Conservation (phyloP, 2,113 vertebrate species). For the Chloropsis cyanopogon region DNA sequence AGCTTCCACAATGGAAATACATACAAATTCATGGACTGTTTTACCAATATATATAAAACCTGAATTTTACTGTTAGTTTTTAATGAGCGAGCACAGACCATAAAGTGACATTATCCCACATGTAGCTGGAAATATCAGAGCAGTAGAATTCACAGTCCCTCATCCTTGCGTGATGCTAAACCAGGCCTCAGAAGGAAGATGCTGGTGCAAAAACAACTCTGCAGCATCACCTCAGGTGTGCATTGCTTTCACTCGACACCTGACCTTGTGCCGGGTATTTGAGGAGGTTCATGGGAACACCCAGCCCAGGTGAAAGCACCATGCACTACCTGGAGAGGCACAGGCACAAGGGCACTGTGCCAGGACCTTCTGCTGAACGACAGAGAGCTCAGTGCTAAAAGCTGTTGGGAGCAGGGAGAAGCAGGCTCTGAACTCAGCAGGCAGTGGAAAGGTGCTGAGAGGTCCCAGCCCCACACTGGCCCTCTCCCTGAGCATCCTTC, state of each 20-base stretch:
- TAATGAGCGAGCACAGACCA: neutral
- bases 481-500: neutral
- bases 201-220: neutral
- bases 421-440: neutral
- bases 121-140: neutral
- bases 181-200: neutral
- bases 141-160: neutral
- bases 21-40: neutral
- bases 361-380: neutral
- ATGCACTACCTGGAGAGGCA: fast-evolving
- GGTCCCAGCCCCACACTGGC: fast-evolving
- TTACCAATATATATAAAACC: neutral
- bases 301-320: neutral
- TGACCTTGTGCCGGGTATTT: fast-evolving
- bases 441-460: neutral
- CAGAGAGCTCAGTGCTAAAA: neutral
- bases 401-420: neutral
- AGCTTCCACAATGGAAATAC: neutral
- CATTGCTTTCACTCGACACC: neutral
- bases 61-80: neutral
- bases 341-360: fast-evolving
- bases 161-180: neutral
- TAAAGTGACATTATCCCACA: neutral
- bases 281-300: neutral
- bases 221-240: neutral